Conservation (phyloP, 1,140 invertebrate species). For the Drosophila elegans region DNA sequence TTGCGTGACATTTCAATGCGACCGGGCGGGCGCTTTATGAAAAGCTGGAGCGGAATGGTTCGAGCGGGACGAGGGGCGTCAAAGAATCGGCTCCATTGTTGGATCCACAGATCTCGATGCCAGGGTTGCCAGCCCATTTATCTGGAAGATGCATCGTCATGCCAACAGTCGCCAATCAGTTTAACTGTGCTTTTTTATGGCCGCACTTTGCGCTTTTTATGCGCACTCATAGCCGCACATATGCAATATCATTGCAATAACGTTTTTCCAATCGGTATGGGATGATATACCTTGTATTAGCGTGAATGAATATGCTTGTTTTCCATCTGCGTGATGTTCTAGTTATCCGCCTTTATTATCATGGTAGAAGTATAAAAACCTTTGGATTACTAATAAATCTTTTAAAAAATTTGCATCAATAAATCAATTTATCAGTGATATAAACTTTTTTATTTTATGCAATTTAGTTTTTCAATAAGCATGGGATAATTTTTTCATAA, state of each 20-base stretch:
- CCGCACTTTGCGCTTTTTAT: conserved; percentile 34
- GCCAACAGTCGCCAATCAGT: conserved; percentile 39
- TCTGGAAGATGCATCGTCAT: conserved; percentile 1
- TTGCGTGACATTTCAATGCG: conserved; percentile 78
- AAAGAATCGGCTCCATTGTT: conserved; percentile 50
- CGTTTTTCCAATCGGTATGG: conserved; percentile 39
- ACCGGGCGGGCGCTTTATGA: conserved; percentile 56
- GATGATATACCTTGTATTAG: conserved; percentile 28
- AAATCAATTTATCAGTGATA: neutral
- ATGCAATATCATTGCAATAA: conserved; percentile 44
- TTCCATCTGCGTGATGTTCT: conserved; percentile 10
- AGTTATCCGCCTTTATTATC: conserved; percentile 10
- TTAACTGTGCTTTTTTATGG: conserved; percentile 51
- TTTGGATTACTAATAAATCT: neutral
- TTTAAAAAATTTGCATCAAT: neutral
- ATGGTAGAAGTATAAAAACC: neutral
- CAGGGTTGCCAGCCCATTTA: conserved; percentile 35
- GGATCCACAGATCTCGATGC: conserved; percentile 6
- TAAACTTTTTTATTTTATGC: neutral
- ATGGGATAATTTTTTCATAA: too few relatives aligned
- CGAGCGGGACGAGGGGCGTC: neutral
- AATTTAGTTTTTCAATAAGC: too few relatives aligned
- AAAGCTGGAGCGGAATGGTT: conserved; percentile 36
- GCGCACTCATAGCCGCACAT: conserved; percentile 19
- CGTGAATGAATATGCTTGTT: conserved; percentile 29